Evolutionary conservation across 2,113 vertebrate species (phyloP).

Genomic region (Erinaceus europaeus): DNA sequence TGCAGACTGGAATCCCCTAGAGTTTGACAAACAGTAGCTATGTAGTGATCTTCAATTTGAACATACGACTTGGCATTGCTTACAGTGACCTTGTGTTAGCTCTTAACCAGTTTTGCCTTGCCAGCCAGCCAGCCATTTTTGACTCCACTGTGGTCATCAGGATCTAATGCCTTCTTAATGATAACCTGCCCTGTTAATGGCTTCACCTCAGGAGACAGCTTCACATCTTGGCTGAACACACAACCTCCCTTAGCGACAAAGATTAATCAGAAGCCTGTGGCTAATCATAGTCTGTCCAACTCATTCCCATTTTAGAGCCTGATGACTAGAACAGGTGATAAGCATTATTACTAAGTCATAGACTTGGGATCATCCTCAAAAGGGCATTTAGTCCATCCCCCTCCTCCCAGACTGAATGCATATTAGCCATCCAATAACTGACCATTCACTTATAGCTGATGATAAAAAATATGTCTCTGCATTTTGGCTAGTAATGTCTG

Average conservation of each 20-base stretch:
- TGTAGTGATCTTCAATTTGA: background rate
- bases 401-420: background rate
- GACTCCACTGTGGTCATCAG: conserved; percentile 44
- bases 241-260: conserved; percentile 64
- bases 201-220: conserved; percentile 62
- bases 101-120: conserved; percentile 28
- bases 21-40: background rate
- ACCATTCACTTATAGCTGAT: background rate
- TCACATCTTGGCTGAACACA: conserved; percentile 65
- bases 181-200: conserved; percentile 62
- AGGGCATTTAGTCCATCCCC: conserved; percentile 43
- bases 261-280: conserved; percentile 63
- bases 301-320: conserved; percentile 37
- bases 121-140: conserved; percentile 23
- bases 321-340: conserved; percentile 60
- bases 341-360: conserved; percentile 58
- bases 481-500: background rate
- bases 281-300: conserved; percentile 63
- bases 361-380: conserved; percentile 51
- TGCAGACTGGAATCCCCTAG: background rate
- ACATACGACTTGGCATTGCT: conserved; percentile 51
- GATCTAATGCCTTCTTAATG: conserved; percentile 65
- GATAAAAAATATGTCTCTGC: conserved; percentile 21
- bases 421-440: background rate
- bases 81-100: conserved; percentile 45